Conservation (phyloP, 2,888 invertebrate species). For the Pachymerium ferrugineum region DNA sequence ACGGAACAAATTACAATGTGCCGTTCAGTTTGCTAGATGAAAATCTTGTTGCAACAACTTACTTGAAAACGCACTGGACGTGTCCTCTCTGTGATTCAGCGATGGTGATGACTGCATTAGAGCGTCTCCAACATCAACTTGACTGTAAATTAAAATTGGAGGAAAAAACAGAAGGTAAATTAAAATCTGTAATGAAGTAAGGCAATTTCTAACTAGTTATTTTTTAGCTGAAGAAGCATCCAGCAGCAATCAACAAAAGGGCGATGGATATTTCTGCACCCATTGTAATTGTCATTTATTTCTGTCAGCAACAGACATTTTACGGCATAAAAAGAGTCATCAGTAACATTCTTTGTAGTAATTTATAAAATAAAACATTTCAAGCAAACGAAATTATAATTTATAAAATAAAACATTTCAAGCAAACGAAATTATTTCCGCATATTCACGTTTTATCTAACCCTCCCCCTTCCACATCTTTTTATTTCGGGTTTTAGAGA, state of each 20-base stretch:
- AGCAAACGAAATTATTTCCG: too few relatives aligned
- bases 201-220: neutral
- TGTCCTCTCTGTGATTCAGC: slow-evolving; percentile 64
- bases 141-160: slow-evolving; percentile 3
- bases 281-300: slow-evolving; percentile 63
- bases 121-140: slow-evolving; percentile 62
- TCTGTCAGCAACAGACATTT: slow-evolving; percentile 73
- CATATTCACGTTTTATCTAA: too few relatives aligned
- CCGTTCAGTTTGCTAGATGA: slow-evolving; percentile 55
- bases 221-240: neutral
- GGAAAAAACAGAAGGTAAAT: neutral
- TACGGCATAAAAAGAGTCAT: slow-evolving; percentile 65
- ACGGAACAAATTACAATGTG: slow-evolving; percentile 39
- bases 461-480: too few relatives aligned
- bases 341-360: too few relatives aligned
- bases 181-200: slow-evolving; percentile 34
- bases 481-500: too few relatives aligned
- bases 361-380: too few relatives aligned
- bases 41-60: slow-evolving; percentile 51
- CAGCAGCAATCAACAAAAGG: slow-evolving; percentile 41
- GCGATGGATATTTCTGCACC: slow-evolving; percentile 62
- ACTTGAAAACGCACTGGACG: slow-evolving; percentile 61
- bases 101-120: slow-evolving; percentile 61
- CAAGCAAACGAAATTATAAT: too few relatives aligned
- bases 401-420: too few relatives aligned